These are phyloP conservation scores for Periphyllus acericola DNA, from an alignment of 2,888 invertebrate species.

Conservation along the genomic window DNA sequence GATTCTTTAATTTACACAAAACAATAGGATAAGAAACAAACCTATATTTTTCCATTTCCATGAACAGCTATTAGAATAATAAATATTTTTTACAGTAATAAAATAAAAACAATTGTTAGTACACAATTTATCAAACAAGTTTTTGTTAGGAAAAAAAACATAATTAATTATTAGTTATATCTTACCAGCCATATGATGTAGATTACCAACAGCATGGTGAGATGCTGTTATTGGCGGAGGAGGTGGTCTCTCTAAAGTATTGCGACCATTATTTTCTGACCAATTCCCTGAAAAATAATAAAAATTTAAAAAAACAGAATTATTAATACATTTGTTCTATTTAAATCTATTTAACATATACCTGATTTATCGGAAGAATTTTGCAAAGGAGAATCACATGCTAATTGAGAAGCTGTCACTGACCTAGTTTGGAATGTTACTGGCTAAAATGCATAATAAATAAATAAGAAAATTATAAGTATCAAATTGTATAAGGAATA, in stretches of 20 bases:
- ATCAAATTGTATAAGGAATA: no score
- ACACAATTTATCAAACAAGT: conserved; percentile 11
- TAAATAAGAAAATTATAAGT: not conserved
- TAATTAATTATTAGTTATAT: conserved; percentile 17
- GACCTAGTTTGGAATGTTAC: conserved; percentile 85
- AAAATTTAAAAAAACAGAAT: not conserved
- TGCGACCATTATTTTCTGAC: conserved; percentile 65
- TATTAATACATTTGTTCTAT: not conserved
- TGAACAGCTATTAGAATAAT: conserved; percentile 44
- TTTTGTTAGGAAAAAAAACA: not conserved
- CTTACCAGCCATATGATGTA: conserved; percentile 86
- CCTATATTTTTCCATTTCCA: conserved; percentile 57
- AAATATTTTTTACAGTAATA: not conserved
- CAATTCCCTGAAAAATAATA: conserved; percentile 23
- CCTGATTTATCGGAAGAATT: conserved; percentile 66
- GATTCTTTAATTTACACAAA: not conserved
- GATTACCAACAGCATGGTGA: conserved; percentile 73
- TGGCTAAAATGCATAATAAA: conserved; percentile 67
- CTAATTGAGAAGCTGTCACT: conserved; percentile 90
- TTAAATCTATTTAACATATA: conserved; percentile 40
- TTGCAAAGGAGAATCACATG: conserved; percentile 89
- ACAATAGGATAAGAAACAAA: conserved; percentile 15
- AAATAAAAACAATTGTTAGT: not conserved
- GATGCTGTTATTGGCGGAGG: conserved; percentile 74
- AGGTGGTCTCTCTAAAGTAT: conserved; percentile 67